A percentile compares a stretch with the other conserved stretches of the same genome.
Conservation (phyloP, 2,797 vertebrate genomes). For the Cryptoblepharus egeriae region DNA sequence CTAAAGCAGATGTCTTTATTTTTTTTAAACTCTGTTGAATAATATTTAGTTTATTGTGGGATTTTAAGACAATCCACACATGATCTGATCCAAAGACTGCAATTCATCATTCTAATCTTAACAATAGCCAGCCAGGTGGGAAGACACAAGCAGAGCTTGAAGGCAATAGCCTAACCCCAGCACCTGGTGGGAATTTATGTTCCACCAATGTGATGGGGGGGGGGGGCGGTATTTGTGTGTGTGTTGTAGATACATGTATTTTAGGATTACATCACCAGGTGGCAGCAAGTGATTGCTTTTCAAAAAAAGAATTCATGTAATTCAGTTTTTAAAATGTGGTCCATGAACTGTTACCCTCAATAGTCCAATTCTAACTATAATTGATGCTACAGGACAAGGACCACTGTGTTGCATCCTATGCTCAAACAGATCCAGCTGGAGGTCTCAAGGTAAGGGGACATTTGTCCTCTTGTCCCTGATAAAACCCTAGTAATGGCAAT, state of each 20-base stretch:
- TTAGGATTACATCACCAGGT: constrained; percentile 1
- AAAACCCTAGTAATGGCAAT: too few relatives aligned
- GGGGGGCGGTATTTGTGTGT: too few relatives aligned
- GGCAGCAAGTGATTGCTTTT: constrained; percentile 13
- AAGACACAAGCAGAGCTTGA: background rate
- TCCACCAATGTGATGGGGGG: background rate
- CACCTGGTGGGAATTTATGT: too few relatives aligned
- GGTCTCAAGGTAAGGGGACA: too few relatives aligned
- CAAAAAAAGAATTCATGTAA: background rate
- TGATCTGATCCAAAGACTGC: background rate
- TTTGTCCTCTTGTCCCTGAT: too few relatives aligned
- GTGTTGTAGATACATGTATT: background rate
- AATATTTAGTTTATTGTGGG: too few relatives aligned
- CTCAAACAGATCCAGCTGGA: too few relatives aligned
- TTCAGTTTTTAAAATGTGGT: background rate
- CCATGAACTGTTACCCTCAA: background rate
- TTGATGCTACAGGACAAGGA: too few relatives aligned
- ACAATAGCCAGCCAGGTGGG: background rate
- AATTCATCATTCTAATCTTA: background rate
- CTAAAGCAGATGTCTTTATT: background rate
- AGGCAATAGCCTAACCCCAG: background rate
- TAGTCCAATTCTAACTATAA: too few relatives aligned
- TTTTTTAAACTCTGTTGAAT: too few relatives aligned
- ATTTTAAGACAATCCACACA: background rate
- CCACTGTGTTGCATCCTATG: too few relatives aligned